phyloP scores from a whole-genome alignment of 2,888 invertebrate genomes.

The Plebejus anna region DNA sequence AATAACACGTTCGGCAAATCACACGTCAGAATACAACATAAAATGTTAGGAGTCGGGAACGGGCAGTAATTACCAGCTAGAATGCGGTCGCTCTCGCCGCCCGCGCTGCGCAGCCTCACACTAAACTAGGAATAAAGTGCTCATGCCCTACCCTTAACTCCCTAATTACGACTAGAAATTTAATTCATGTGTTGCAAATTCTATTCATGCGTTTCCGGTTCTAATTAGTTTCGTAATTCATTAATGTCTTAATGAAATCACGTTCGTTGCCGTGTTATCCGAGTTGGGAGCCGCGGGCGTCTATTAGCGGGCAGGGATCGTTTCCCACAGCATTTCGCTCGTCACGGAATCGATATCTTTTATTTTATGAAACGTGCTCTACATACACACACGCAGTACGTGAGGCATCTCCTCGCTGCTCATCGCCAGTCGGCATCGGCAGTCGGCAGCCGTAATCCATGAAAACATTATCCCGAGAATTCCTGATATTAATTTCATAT shows the following conservation, averaged over 20 bases:
- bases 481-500: constrained; percentile 26
- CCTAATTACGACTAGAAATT: constrained; percentile 67
- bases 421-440: not conserved
- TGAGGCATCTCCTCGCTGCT: constrained; percentile 27
- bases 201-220: constrained; percentile 35
- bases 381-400: constrained; percentile 53
- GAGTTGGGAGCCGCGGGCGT: constrained; percentile 61
- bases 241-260: not conserved
- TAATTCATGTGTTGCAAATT: constrained; percentile 57
- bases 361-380: constrained; percentile 76
- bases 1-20: constrained; percentile 71
- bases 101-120: constrained; percentile 54
- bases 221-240: constrained; percentile 21
- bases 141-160: constrained; percentile 63
- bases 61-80: constrained; percentile 75
- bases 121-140: constrained; percentile 71
- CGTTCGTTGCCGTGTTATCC: constrained; percentile 34
- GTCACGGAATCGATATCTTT: constrained; percentile 80
- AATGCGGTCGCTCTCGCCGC: constrained; percentile 60
- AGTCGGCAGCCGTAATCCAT: constrained; percentile 25
- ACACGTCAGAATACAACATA: constrained; percentile 74
- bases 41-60: constrained; percentile 68
- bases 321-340: constrained; percentile 74
- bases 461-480: constrained; percentile 24
- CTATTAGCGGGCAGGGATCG: constrained; percentile 72